Conservation (phyloP, 2,113 vertebrate genomes). For the Pseudolaguvia tuberculata region DNA sequence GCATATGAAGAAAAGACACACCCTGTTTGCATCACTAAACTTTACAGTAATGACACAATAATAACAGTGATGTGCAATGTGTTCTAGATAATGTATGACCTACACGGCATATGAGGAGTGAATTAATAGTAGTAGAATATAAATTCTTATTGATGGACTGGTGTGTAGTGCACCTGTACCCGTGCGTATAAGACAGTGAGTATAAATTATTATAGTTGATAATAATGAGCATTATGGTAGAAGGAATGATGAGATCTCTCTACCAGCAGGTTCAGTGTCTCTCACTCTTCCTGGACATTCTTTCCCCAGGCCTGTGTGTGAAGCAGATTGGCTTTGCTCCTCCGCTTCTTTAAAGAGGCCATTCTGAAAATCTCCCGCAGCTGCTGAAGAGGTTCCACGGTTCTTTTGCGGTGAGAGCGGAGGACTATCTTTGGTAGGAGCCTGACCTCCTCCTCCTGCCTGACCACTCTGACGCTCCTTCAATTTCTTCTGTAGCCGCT, state of each 20-base stretch:
- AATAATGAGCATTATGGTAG: neutral
- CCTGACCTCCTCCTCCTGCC: slow-evolving; percentile 64
- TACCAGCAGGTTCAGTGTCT: slow-evolving; percentile 65
- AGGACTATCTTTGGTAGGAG: slow-evolving; percentile 84
- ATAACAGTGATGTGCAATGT: slow-evolving; percentile 11
- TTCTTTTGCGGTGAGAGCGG: slow-evolving; percentile 87
- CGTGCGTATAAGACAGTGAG: neutral
- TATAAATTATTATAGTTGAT: neutral
- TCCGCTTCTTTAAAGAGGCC: slow-evolving; percentile 72
- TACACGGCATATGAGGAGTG: neutral
- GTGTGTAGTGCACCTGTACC: neutral
- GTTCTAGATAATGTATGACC: neutral
- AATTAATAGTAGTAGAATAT: neutral
- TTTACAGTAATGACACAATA: slow-evolving; percentile 50
- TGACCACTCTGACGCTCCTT: slow-evolving; percentile 84
- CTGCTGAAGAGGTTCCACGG: slow-evolving; percentile 66
- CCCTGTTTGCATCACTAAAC: neutral
- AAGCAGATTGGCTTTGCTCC: slow-evolving; percentile 65
- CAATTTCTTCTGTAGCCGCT: slow-evolving; percentile 92
- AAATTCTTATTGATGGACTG: neutral
- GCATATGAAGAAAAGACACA: neutral
- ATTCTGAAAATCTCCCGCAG: slow-evolving; percentile 73
- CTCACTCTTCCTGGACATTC: slow-evolving; percentile 67
- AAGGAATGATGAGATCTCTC: slow-evolving; percentile 41
- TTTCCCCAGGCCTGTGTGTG: slow-evolving; percentile 63